Evolutionary conservation across 2,888 invertebrate genomes (phyloP).

Genomic region (Trichopoda pennipes): DNA sequence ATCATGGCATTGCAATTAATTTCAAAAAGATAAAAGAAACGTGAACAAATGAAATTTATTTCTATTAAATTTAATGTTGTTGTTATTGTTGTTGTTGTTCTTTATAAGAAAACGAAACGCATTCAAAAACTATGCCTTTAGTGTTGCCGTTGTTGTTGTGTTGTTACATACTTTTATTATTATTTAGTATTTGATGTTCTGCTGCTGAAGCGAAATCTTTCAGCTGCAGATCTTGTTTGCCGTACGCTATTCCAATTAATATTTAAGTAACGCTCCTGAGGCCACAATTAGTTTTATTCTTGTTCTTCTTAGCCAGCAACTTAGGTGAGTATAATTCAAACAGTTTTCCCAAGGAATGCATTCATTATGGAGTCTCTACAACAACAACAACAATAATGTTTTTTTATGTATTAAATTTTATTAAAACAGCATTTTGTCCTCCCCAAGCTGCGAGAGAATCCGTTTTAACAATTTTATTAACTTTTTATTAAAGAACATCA

Average conservation of each 20-base stretch:
- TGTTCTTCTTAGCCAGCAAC: constrained; percentile 42
- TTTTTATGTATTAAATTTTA: too few relatives aligned
- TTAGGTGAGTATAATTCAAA: constrained; percentile 1
- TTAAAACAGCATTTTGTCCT: too few relatives aligned
- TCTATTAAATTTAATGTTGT: constrained; percentile 66
- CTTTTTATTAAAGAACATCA: too few relatives aligned
- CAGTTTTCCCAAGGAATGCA: constrained; percentile 20
- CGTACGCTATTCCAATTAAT: constrained; percentile 76
- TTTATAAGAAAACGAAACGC: constrained; percentile 9
- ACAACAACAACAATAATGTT: too few relatives aligned
- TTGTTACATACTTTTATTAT: not conserved
- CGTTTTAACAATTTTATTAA: too few relatives aligned
- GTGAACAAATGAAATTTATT: constrained; percentile 66
- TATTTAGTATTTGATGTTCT: not conserved
- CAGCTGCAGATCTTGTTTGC: constrained; percentile 22
- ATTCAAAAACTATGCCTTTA: constrained; percentile 45
- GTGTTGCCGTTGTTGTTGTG: constrained; percentile 42
- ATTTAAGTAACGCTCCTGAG: constrained; percentile 78
- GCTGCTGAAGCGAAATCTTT: constrained; percentile 19
- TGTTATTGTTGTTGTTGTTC: not conserved
- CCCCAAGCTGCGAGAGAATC: too few relatives aligned
- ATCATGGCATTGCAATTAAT: constrained; percentile 70
- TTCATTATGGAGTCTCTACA: not conserved
- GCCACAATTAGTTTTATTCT: constrained; percentile 76
- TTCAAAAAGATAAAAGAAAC: constrained; percentile 58